A percentile compares a stretch with the other conserved stretches of the same genome.
Conservation (phyloP, 2,888 invertebrate species). For the Scaptomyza flava region DNA sequence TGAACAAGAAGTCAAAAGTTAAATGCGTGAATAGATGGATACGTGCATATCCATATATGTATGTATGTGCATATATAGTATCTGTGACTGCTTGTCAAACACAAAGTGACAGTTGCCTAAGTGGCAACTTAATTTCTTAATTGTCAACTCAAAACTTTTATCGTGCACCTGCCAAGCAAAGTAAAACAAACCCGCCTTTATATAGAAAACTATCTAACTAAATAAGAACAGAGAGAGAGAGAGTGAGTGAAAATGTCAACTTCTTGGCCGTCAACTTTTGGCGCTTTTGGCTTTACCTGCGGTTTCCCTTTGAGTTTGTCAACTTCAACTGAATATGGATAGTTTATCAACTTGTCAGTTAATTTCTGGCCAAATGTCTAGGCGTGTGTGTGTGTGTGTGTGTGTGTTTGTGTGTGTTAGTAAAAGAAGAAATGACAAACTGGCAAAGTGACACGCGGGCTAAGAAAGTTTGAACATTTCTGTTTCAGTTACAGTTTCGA, state of each 20-base stretch:
- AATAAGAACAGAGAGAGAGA: not conserved
- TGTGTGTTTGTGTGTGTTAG: too few species aligned
- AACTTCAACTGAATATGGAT: conserved; percentile 17
- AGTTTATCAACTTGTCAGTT: conserved; percentile 59
- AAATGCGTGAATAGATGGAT: conserved; percentile 39
- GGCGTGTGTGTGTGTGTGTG: not conserved
- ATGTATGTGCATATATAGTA: not conserved
- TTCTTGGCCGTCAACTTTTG: conserved; percentile 46
- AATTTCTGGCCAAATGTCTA: conserved; percentile 30
- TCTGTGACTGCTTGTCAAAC: conserved; percentile 81
- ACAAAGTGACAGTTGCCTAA: conserved; percentile 82
- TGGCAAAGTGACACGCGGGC: conserved; percentile 69
- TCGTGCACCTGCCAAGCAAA: conserved; percentile 65
- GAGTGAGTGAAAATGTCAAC: conserved; percentile 40
- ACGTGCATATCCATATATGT: not conserved
- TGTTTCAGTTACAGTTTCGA: conserved; percentile 21
- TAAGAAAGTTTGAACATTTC: conserved; percentile 42
- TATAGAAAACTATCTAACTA: conserved; percentile 55
- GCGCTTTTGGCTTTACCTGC: conserved; percentile 40
- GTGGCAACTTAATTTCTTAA: conserved; percentile 84
- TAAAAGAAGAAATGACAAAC: conserved; percentile 48
- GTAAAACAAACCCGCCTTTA: not conserved
- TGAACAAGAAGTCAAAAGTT: conserved; percentile 40
- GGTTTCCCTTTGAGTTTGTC: conserved; percentile 68
- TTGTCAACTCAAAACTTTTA: conserved; percentile 81